Base-by-base conservation (phyloP, 2,113 vertebrate species). In the Miniopterus natalensis region DNA sequence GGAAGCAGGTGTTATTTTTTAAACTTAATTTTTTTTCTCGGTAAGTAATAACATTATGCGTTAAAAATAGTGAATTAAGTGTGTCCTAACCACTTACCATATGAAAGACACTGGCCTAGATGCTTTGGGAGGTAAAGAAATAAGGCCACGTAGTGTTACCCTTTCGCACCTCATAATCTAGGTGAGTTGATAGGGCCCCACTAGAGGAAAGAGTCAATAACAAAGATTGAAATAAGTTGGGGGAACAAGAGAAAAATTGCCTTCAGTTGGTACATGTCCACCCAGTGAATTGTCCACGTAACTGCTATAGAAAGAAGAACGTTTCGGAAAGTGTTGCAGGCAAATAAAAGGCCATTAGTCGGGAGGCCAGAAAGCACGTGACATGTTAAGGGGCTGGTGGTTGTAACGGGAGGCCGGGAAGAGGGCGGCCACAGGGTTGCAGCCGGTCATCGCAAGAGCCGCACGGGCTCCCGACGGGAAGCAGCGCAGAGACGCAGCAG, bases 391-490 rank as follows among this genome's bases (percentile, higher is more conserved):
- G 31, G 40, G 29, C 47, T 31, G 61, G 9, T 42, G 73, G 40
- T 45, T 65, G n/a, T 68, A 53, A 66, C 55, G 55, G 23, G 29
- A 4, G 13, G 8, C 11, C 13, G 40, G 91, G 11, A 61, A 85
- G 31, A 31, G 27, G 68, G 12, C 10, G 10, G 10, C 20, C 23
- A 21, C 14, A 18, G 40, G 40, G 14, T 9, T 51, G 40, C 15
- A 81, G 59, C 65, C 31, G 1, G 0, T 55, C 20, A 70, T 29
- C 0, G 0, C 2, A 4, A 59, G 31, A 59, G 55, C 68, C 5
- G 0, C 29, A 1, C 1, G 3, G 13, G 17, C 47, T n/a, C 51
- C 23, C 10, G n/a, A 8, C 4, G 1, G n/a, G 10, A 15, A 47
- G 21, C n/a, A 14, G 7, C 14, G 8, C 31, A 4, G 0, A 42